Percentiles rank a stretch among this genome's conserved stretches.
phyloP scores from a whole-genome alignment of 2,888 invertebrate species.

The Lepidochrysops patricia region DNA sequence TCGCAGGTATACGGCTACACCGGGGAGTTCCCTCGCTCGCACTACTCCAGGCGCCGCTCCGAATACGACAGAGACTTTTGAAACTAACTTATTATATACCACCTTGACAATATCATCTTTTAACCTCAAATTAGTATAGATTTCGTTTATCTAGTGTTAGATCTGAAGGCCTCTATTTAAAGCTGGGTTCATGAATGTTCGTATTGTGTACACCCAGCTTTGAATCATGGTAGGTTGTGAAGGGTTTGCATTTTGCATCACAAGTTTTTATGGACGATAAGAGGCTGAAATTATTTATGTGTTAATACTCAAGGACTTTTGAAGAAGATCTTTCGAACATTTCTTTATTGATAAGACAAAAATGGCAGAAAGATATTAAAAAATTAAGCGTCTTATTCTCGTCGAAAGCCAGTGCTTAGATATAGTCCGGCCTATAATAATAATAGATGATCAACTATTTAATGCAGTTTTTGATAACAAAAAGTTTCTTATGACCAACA shows the following conservation, averaged over 20 bases:
- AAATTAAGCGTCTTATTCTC: slow-evolving; percentile 1
- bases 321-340: background rate
- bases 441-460: background rate
- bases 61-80: slow-evolving; percentile 89
- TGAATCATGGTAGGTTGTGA: slow-evolving; percentile 1
- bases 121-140: slow-evolving; percentile 41
- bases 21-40: slow-evolving; percentile 67
- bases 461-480: slow-evolving; percentile 4
- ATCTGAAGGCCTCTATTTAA: slow-evolving; percentile 8
- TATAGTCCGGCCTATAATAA: slow-evolving; percentile 65
- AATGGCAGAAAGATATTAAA: background rate
- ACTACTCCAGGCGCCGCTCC: slow-evolving; percentile 78
- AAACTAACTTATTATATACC: slow-evolving; percentile 32
- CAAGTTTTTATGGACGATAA: slow-evolving; percentile 6
- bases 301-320: background rate
- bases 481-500: slow-evolving; percentile 11
- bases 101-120: slow-evolving; percentile 64
- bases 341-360: background rate
- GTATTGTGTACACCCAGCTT: slow-evolving; percentile 3
- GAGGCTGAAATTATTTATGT: slow-evolving; percentile 2
- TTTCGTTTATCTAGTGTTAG: slow-evolving; percentile 7
- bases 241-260: slow-evolving; percentile 7
- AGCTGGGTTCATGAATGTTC: slow-evolving; percentile 8
- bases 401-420: slow-evolving; percentile 6
- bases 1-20: slow-evolving; percentile 73